Percentiles rank a stretch among this genome's conserved stretches.
Evolutionary conservation across 2,797 vertebrate genomes (phyloP).

Genomic region (Molossus molossus): DNA sequence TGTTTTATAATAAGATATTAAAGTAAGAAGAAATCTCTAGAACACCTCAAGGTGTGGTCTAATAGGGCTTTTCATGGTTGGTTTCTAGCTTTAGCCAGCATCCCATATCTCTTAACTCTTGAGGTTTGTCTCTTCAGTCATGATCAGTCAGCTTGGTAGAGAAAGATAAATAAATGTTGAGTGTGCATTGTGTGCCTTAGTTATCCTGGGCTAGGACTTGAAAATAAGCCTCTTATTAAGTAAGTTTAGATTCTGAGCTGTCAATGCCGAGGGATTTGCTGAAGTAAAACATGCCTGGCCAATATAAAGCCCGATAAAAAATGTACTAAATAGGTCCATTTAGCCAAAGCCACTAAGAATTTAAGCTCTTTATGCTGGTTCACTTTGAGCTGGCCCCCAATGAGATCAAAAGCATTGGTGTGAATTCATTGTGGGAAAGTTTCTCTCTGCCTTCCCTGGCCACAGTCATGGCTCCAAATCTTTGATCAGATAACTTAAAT

Average conservation of each 20-base stretch:
- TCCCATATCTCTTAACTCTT: neutral
- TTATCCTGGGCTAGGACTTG: constrained; percentile 56
- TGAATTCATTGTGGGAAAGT: neutral
- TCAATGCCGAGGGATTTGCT: constrained; percentile 14
- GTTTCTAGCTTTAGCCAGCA: constrained; percentile 3
- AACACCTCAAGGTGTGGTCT: neutral
- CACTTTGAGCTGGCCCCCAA: neutral
- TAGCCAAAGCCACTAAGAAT: constrained; percentile 26
- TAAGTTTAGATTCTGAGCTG: constrained; percentile 37
- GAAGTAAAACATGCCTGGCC: constrained; percentile 29
- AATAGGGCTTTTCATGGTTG: constrained; percentile 6
- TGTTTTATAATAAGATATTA: constrained; percentile 39
- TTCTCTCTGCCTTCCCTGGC: constrained; percentile 1
- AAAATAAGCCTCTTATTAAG: constrained; percentile 45
- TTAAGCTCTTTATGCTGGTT: constrained; percentile 18
- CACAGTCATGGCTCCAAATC: neutral
- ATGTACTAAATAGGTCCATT: neutral
- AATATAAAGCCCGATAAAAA: constrained; percentile 10
- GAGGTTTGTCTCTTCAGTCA: neutral
- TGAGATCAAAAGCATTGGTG: constrained; percentile 1
- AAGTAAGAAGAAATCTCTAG: constrained; percentile 45
- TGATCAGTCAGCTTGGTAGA: constrained; percentile 20
- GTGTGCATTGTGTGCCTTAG: constrained; percentile 37
- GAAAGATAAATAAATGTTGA: constrained; percentile 50
- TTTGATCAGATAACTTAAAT: constrained; percentile 49